Evolutionary conservation across 2,888 invertebrate genomes (phyloP).

Genomic region (Toxonevra muliebris): DNA sequence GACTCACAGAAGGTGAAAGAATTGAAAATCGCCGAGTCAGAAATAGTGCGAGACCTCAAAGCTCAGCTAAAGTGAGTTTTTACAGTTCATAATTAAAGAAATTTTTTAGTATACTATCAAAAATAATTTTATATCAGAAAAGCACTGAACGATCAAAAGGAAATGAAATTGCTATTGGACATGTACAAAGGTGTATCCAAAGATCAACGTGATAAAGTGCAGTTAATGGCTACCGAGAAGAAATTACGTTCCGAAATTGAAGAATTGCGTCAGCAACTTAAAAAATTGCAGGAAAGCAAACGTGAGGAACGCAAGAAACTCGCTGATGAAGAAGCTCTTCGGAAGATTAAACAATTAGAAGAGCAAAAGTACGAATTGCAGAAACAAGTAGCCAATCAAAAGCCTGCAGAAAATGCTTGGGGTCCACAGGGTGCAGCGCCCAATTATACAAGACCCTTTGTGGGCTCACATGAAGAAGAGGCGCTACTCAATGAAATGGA

Average conservation of each 20-base stretch:
- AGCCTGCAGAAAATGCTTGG: constrained; percentile 68
- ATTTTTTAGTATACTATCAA: neutral
- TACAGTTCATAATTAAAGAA: constrained; percentile 12
- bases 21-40: constrained; percentile 73
- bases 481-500: constrained; percentile 98
- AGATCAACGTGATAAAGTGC: constrained; percentile 95
- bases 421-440: constrained; percentile 41
- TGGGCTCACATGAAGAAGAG: constrained; percentile 89
- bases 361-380: constrained; percentile 93
- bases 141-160: constrained; percentile 91
- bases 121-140: constrained; percentile 70
- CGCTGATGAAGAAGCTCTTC: constrained; percentile 93
- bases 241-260: constrained; percentile 90
- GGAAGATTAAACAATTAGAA: constrained; percentile 93
- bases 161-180: constrained; percentile 91
- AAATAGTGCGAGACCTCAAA: constrained; percentile 75
- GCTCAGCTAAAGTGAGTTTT: constrained; percentile 86
- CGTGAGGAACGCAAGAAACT: constrained; percentile 89
- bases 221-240: constrained; percentile 94
- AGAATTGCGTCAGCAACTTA: constrained; percentile 84
- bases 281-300: constrained; percentile 91
- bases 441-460: constrained; percentile 73
- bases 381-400: constrained; percentile 87
- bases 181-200: constrained; percentile 98
- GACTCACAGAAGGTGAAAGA: constrained; percentile 73